phyloP scores from a whole-genome alignment of 2,888 invertebrate genomes.

The Callimorpha dominula region DNA sequence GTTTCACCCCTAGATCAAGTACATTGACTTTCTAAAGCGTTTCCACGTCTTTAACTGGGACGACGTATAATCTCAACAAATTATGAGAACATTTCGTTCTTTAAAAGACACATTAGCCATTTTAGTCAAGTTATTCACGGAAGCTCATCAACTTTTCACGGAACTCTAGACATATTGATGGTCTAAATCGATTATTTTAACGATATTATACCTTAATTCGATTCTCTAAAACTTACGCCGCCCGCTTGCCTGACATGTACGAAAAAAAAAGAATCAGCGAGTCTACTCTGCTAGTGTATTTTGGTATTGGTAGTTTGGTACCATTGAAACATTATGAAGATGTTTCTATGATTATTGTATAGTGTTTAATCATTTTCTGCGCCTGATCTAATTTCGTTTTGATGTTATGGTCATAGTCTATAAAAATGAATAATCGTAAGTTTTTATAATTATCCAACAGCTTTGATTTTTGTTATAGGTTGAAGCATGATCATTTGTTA shows the following conservation, averaged over 20 bases:
- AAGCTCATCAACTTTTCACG: no score
- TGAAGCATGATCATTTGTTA: conserved; percentile 2
- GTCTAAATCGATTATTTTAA: no score
- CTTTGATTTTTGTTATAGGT: conserved; percentile 5
- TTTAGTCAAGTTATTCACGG: no score
- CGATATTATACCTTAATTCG: background rate
- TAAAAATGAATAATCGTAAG: conserved; percentile 61
- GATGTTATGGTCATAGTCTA: conserved; percentile 5
- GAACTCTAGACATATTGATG: no score
- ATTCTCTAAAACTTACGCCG: background rate
- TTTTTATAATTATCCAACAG: conserved; percentile 23
- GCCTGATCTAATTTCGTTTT: background rate
- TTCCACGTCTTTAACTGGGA: no score
- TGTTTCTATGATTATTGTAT: background rate
- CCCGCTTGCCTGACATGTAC: background rate
- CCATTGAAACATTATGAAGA: background rate
- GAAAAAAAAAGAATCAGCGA: background rate
- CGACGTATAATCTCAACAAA: no score
- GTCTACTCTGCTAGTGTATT: background rate
- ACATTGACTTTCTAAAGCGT: no score
- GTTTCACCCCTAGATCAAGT: no score
- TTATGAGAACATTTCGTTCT: no score
- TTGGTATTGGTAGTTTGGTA: conserved; percentile 2
- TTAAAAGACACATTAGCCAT: no score
- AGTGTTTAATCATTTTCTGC: background rate